Evolutionary conservation across 2,797 vertebrate species (phyloP), one percentile per base, ranked within the genome.

Genomic region (Brachyrhaphis roseni): DNA sequence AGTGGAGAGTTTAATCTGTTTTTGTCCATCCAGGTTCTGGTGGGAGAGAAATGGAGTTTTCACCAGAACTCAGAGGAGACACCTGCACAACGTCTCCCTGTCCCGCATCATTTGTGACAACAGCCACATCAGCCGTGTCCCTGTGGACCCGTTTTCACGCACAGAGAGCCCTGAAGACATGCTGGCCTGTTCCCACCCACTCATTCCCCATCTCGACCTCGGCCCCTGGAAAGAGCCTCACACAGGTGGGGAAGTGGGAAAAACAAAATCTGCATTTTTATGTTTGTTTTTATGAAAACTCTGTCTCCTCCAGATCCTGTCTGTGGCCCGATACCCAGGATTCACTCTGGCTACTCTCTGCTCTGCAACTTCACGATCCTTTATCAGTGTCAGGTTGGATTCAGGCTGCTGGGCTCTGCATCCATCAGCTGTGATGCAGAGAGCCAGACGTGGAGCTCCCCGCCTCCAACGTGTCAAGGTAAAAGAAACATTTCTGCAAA

Each of bases 71-170:
- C 97, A 98, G 90, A 90, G 89, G 86, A 84, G 47, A 0, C 90
- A 93, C 23, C 91, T 99, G 23, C 85, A 66, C 18, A 78, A 81
- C 8, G 82, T 95, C 71, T 98, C 97, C 0, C 89, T 99, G 79
- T 96, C 97, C 0, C 94, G 94, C 10, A 91, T 99, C 66, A 95
- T 99, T 85, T 99, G 98, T 84, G 97, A 97, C 90, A 99, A 98
- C 85, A 98, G 96, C 31, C 95, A 2, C 76, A 96, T 99, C 89
- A 87, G 78, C 31, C 92, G 93, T 36, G 95, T 99, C 64, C 97
- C 98, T 0, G 80, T 74, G 4, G 88, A 98, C 62, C 93, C 96
- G 0, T 98, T 99, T 91, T 84, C 93, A 23, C 93, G 82, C 77
- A 96, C 94, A 0, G 89, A 93, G 57, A 92, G 82, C 11, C 86